Conservation (phyloP, 2,113 vertebrate genomes). For the Etia nguti region DNA sequence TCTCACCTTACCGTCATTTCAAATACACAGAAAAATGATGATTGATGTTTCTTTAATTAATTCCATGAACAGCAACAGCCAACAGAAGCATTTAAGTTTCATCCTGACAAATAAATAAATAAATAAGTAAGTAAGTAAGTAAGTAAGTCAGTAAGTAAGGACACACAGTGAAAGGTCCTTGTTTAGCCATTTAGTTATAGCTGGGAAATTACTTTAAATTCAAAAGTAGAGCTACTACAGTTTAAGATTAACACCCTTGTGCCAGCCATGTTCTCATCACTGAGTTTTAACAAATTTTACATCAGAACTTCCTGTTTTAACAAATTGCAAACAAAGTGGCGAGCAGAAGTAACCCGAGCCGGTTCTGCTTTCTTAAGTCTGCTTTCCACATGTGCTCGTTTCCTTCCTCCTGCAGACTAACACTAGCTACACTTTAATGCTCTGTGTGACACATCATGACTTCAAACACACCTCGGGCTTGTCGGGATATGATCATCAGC, state of each 20-base stretch:
- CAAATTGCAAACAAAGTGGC: not conserved
- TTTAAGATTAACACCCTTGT: not conserved
- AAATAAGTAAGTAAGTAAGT: no score
- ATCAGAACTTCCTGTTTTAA: conserved; percentile 16
- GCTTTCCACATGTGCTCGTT: conserved; percentile 34
- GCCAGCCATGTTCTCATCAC: not conserved
- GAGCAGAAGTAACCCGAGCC: not conserved
- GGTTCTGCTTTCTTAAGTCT: conserved; percentile 51
- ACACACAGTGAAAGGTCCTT: not conserved
- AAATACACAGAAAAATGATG: not conserved
- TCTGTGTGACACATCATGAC: not conserved
- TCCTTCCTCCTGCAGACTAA: conserved; percentile 40
- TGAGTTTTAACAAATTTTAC: not conserved
- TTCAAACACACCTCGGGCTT: conserved; percentile 10
- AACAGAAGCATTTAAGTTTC: not conserved
- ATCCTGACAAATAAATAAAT: not conserved
- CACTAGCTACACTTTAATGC: not conserved
- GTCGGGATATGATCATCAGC: not conserved
- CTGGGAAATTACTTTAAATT: not conserved
- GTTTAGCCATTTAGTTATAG: not conserved
- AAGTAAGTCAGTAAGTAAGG: no score
- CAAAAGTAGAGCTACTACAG: not conserved
- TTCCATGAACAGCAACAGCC: not conserved
- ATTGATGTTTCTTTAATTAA: not conserved
- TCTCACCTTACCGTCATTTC: not conserved